Conservation (phyloP, 2,888 invertebrate genomes). For the Ligdia adustata region DNA sequence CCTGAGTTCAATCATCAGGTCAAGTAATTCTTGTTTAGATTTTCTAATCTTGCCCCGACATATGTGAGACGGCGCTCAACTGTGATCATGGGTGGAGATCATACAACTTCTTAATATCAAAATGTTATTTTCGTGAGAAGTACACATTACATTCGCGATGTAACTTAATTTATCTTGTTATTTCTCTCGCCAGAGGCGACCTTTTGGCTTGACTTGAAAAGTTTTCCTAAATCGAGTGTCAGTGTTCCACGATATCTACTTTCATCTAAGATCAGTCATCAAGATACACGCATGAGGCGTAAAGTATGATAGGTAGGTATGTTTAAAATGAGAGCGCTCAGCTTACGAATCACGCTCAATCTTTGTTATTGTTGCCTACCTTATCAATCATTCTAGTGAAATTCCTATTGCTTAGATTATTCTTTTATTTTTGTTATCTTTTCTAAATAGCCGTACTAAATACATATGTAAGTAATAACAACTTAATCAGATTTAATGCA, state of each 20-base stretch:
- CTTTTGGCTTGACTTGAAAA: conserved; percentile 8
- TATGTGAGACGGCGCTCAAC: background rate
- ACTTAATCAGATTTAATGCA: too few species aligned
- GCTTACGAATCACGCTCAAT: conserved; percentile 49
- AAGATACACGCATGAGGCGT: conserved; percentile 29
- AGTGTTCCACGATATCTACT: conserved; percentile 16
- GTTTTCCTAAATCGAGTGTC: conserved; percentile 11
- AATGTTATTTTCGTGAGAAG: conserved; percentile 11
- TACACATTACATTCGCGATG: conserved; percentile 2
- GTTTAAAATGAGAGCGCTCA: conserved; percentile 44
- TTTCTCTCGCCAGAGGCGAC: background rate
- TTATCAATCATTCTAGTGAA: conserved; percentile 65
- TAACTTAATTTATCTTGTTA: conserved; percentile 4
- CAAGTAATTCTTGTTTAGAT: conserved; percentile 44
- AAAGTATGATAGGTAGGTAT: conserved; percentile 30
- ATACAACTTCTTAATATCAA: conserved; percentile 6
- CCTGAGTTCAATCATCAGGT: conserved; percentile 38
- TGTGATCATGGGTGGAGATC: conserved; percentile 13
- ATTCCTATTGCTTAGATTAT: conserved; percentile 34
- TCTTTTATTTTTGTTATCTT: background rate
- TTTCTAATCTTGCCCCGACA: conserved; percentile 36
- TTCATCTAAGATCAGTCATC: conserved; percentile 27
- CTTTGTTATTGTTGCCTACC: conserved; percentile 56
- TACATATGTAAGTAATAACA: too few species aligned
- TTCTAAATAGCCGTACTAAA: too few species aligned